Base-by-base conservation (phyloP, 2,888 invertebrate genomes). In the Empis stercorea region DNA sequence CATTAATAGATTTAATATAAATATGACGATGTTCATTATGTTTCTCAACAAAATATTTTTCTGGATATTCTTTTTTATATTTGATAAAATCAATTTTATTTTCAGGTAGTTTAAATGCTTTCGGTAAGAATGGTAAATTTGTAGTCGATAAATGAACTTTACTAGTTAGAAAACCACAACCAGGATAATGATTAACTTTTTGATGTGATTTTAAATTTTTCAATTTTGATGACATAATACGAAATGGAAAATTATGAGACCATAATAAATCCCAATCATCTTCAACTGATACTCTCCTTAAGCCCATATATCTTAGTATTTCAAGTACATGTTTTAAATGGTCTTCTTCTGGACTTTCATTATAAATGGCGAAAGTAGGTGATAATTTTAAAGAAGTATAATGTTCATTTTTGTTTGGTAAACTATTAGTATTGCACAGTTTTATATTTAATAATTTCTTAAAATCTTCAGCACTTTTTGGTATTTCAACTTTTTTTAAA, bases 171-270 rank as follows among this genome's bases (percentile, higher is more conserved):
- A 78, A 92, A 0, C 95, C 95, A 39, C 87, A 87, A 0, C 95
- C 96, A 0, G 96, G 96, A 57, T 93, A 85, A 63, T 96, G 94
- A 43, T 97, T 97, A 0, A 96, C 82, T 64, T 74, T 80, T 63
- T 94, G 92, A 62, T 85, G 73, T 0, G 78, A 69, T 55, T 79
- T 76, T 10, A 93, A 66, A 51, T 73, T 73, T 48, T 72, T 74
- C 30, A 87, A 59, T 40, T 67, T 60, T 4, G 67, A 54, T 7
- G 60, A 48, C 37, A 64, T 51, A 10, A 48, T 47, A 1, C 57
- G 51, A 59, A 93, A 95, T 0, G 95, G 95, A 64, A 89, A 95
- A 58, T 92, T 89, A 64, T 95, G 92, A 0, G 93, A 82, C 96
- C 97, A 97, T 10, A 96, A 68, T 0, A 96, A 72, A 62, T 84